These are phyloP conservation scores for Carassius gibelio DNA, from an alignment of 2,113 vertebrate genomes.

Conservation along the genomic window DNA sequence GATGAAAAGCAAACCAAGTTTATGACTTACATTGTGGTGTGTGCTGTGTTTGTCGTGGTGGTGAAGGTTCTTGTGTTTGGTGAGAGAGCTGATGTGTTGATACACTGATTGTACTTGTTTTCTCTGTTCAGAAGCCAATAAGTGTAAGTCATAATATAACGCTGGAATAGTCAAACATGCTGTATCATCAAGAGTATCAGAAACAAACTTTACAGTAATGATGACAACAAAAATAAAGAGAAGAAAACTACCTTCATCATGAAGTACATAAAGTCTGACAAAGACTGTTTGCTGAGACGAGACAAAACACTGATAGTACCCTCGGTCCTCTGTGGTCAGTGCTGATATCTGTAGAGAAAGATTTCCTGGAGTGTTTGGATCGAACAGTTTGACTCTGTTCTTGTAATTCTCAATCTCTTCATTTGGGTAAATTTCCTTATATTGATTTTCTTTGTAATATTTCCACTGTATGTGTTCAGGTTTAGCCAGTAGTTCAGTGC, in stretches of 20 bases:
- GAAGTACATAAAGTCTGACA: background rate
- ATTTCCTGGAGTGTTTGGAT: conserved; percentile 11
- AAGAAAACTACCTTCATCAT: background rate
- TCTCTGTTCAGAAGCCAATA: background rate
- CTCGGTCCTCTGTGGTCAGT: background rate
- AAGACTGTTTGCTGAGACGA: fast-evolving
- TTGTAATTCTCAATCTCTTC: background rate
- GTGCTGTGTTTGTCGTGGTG: background rate
- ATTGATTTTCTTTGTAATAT: background rate
- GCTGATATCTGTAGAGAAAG: conserved; percentile 21
- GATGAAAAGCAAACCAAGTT: background rate
- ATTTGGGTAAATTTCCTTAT: too few species aligned
- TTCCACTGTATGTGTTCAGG: background rate
- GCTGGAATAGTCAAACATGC: background rate
- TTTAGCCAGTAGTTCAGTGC: conserved; percentile 12
- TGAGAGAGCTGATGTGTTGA: background rate
- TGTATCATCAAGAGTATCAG: background rate
- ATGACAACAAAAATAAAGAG: background rate
- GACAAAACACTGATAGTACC: background rate
- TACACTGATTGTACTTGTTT: background rate
- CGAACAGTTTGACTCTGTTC: background rate
- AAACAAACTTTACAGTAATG: background rate
- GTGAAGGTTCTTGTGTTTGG: background rate
- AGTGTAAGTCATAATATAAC: background rate
- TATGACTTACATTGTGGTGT: background rate